These are phyloP conservation scores for Streptopelia turtur DNA, from an alignment of 2,797 vertebrate species.

Conservation along the genomic window DNA sequence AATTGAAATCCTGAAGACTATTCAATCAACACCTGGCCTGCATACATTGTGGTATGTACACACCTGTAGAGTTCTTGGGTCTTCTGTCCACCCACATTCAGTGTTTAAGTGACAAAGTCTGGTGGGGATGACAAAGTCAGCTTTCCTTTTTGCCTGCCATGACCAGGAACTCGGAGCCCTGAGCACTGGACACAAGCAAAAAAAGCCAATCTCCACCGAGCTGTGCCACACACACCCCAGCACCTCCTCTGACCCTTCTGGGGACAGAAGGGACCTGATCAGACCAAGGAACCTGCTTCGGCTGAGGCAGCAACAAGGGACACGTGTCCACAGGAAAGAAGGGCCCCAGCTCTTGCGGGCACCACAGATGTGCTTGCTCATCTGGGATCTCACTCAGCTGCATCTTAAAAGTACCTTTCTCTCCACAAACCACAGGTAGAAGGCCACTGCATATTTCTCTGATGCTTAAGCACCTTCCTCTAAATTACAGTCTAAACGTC, in stretches of 20 bases:
- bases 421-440: background rate
- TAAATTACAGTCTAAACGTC: background rate
- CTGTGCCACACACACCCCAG: accelerated
- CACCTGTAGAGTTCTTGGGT: background rate
- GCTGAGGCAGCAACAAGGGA: background rate
- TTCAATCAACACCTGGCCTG: background rate
- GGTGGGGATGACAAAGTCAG: background rate
- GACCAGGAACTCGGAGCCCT: background rate
- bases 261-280: background rate
- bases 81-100: background rate
- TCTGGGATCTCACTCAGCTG: background rate
- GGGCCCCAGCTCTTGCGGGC: background rate
- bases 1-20: background rate
- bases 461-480: background rate
- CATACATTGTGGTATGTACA: accelerated
- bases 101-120: background rate
- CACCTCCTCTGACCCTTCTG: background rate
- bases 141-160: background rate
- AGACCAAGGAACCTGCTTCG: background rate
- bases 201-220: accelerated
- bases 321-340: background rate
- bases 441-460: background rate
- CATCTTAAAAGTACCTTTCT: background rate
- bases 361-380: background rate
- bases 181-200: background rate